Evolutionary conservation across 1,140 invertebrate genomes (phyloP), one percentile per base, ranked within the genome.

Genomic region (Pinna nobilis): DNA sequence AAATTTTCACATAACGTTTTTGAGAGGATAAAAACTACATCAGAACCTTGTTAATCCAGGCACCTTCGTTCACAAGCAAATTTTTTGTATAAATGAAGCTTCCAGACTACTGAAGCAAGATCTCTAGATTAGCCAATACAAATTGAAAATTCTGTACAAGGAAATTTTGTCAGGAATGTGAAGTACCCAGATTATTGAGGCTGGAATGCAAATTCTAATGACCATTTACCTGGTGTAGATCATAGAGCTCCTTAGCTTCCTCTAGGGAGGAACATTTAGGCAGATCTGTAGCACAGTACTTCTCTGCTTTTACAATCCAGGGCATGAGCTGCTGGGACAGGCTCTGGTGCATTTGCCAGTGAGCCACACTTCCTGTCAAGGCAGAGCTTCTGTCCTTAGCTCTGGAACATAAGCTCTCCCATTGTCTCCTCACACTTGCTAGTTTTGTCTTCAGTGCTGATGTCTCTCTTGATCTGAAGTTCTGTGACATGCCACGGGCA

Each of bases 231-330:
- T 89, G 83, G 67, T 86, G 85, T 28, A 87, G 69, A 67, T 93
- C 90, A 84, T 95, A 92, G 84, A 95, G 91, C 79, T 94, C 91
- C 71, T 93, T 91, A 0, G 95, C 95, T 90, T 98, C 95, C 75
- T 93, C 87, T 28, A 98, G 88, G 53, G 92, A 93, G 1, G 81
- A 70, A 75, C 77, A 93, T 94, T 86, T 89, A 4, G 87, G 92
- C 44, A 94, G 87, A 59, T 93, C 93, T 74, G 92, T 84, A 64
- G 93, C 92, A 35, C 94, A 90, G 87, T 94, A 94, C 13, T 93
- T 89, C 90, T 97, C 95, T 28, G 94, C 94, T 84, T 95, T 91
- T 83, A 96, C 94, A 66, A 98, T 92, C 94, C 96, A 97, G 2
- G 95, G 95, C 86, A 94, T 94, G 32, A 98, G 91, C 87, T 95